Conservation (phyloP, 2,888 invertebrate species). For the Elmis aenea region DNA sequence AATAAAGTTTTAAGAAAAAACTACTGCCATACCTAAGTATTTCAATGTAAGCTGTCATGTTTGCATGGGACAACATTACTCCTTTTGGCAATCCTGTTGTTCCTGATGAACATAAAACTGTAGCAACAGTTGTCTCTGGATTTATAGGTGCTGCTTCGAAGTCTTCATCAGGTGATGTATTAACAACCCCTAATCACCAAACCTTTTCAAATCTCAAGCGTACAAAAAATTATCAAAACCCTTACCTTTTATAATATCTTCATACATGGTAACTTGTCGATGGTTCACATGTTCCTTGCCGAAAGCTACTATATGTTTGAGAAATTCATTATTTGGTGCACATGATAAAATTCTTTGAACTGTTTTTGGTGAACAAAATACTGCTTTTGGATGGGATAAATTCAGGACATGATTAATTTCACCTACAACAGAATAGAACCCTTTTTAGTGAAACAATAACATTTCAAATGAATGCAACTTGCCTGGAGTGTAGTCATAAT, state of each 20-base stretch:
- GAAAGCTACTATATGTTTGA: conserved; percentile 55
- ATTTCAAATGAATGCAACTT: conserved; percentile 12
- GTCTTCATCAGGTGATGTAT: conserved; percentile 22
- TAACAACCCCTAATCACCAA: too few species aligned
- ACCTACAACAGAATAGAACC: conserved; percentile 46
- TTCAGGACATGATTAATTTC: conserved; percentile 65
- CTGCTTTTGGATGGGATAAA: conserved; percentile 64
- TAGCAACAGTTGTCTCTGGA: conserved; percentile 52
- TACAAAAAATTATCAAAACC: neutral
- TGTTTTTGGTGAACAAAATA: conserved; percentile 61
- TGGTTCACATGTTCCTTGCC: conserved; percentile 43
- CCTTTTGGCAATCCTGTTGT: conserved; percentile 61
- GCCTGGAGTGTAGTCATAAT: conserved; percentile 60
- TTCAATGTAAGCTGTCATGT: conserved; percentile 48
- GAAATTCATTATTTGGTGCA: conserved; percentile 49
- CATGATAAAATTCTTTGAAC: conserved; percentile 54
- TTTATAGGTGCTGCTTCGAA: conserved; percentile 45
- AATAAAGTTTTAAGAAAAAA: neutral
- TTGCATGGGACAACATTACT: conserved; percentile 55
- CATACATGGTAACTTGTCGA: conserved; percentile 25
- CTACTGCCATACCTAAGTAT: conserved; percentile 35
- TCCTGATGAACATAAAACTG: conserved; percentile 61
- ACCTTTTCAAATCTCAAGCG: too few species aligned
- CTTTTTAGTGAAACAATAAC: neutral
- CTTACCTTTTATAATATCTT: conserved; percentile 35